phyloP scores from a whole-genome alignment of 2,888 invertebrate species.

The Dicranocentrus wangi region DNA sequence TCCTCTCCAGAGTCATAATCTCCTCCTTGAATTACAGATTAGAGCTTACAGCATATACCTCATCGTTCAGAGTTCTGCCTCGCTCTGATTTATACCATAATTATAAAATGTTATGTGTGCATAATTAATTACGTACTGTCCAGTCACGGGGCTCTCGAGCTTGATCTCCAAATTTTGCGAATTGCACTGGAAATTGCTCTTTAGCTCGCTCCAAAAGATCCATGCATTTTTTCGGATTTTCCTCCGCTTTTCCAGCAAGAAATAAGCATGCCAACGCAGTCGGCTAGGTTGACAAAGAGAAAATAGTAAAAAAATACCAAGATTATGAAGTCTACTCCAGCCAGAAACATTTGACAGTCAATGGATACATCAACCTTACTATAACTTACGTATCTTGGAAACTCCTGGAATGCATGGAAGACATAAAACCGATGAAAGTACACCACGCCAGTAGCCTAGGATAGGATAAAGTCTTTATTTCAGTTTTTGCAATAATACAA shows the following conservation, averaged over 20 bases:
- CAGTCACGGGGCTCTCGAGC: constrained; percentile 80
- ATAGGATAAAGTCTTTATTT: too few species aligned
- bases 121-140: constrained; percentile 67
- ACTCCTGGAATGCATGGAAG: constrained; percentile 97
- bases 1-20: constrained; percentile 95
- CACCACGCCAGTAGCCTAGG: constrained; percentile 97
- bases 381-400: constrained; percentile 92
- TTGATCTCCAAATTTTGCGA: constrained; percentile 86
- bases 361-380: neutral
- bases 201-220: constrained; percentile 95
- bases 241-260: constrained; percentile 98
- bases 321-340: too few species aligned
- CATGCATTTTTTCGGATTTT: constrained; percentile 99
- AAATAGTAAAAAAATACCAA: constrained; percentile 4
- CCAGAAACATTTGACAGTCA: too few species aligned
- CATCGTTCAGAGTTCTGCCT: too few species aligned
- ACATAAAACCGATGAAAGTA: constrained; percentile 99
- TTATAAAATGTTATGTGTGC: too few species aligned
- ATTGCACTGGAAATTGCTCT: constrained; percentile 78
- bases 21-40: constrained; percentile 82
- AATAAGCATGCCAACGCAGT: constrained; percentile 97
- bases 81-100: too few species aligned
- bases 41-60: too few species aligned
- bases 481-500: too few species aligned
- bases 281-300: too few species aligned